Base-by-base conservation (phyloP, 2,113 vertebrate genomes). In the Calidris pygmaea region DNA sequence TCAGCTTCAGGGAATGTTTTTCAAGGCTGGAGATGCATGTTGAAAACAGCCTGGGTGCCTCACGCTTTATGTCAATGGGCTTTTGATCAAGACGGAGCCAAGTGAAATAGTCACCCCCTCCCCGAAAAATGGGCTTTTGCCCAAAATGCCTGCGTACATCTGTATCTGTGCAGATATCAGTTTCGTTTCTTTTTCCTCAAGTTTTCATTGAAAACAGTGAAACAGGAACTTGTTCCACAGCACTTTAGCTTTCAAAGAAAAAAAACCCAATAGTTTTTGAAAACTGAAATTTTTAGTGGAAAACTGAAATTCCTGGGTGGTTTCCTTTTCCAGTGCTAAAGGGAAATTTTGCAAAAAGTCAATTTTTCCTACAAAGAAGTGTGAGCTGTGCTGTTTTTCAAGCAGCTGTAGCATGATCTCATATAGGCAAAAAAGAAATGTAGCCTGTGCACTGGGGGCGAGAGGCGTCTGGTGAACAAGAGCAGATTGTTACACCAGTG, bases 341-440 rank as follows among this genome's bases (percentile, higher is more conserved):
- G 74, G 71, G 72, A 76, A 92, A 85, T 63, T 56, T 79, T 94
- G 90, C 56, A 92, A 35, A 81, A 87, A 94, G 68, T 86, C 73
- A 27, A 22, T 50, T 94, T 93, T 95, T 88, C 43, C 87, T 67
- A 73, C 14, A 37, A 79, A 93, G 86, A 77, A 75, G 86, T 94
- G 86, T 71, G 92, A 96, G 68, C 83, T 88, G 60, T 78, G 83
- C 85, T 80, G 48, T 6, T 92, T 85, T 60, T 80, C 63, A 67
- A 95, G 92, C 96, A 95, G 77, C 90, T 96, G 92, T 87, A 90
- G 92, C 60, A 90, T 86, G 88, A 94, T 89, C 92, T 95, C 90
- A 93, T 86, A 15, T 19, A 93, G 76, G 90, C 90, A 87, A 88
- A 93, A 93, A 92, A 92, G 92, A 81, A 90, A 20, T 2, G 29